Conservation (phyloP, 2,113 vertebrate species). For the Ptyas mucosa region DNA sequence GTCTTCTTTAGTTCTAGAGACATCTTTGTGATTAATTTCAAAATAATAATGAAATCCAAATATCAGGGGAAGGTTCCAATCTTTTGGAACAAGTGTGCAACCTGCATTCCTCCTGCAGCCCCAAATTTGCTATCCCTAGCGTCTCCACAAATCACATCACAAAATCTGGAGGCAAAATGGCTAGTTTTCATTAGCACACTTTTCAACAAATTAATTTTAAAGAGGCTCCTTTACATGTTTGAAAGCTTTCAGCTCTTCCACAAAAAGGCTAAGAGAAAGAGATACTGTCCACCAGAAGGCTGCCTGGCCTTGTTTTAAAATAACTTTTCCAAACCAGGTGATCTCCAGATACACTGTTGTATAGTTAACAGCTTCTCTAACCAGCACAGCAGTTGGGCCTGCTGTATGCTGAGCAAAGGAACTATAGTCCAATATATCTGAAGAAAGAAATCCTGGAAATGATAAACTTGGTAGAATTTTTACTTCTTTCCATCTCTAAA, state of each 20-base stretch:
- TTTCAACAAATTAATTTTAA: not conserved
- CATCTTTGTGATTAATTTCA: not conserved
- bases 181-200: not conserved
- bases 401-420: not conserved
- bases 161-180: not conserved
- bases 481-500: not conserved
- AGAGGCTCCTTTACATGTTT: not conserved
- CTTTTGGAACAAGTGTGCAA: not conserved
- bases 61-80: not conserved
- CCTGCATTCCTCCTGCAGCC: not conserved
- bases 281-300: not conserved
- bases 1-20: not conserved
- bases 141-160: not conserved
- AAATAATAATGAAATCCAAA: not conserved
- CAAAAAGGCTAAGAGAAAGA: not conserved
- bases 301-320: not conserved
- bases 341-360: not conserved
- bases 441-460: not conserved
- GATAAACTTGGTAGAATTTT: not conserved
- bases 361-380: not conserved
- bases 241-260: not conserved
- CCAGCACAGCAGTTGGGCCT: not conserved
- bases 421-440: not conserved
- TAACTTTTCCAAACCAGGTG: not conserved
- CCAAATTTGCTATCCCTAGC: not conserved